phyloP scores from a whole-genome alignment of 2,888 invertebrate genomes.

The Coecobrya sp. region DNA sequence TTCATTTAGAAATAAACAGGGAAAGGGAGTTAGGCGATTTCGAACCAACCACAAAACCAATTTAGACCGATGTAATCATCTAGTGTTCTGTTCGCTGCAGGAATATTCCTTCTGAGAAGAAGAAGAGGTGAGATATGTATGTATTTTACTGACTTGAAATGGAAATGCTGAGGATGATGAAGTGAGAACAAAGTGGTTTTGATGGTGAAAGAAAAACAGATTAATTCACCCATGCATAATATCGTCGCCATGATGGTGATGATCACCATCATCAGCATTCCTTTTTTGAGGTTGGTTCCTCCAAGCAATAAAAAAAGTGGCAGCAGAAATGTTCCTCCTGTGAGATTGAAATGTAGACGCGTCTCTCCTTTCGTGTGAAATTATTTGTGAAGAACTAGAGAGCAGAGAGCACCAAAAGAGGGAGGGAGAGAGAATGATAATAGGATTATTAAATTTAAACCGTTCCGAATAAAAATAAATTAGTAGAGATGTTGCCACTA shows the following conservation, averaged over 20 bases:
- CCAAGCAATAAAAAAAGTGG: slow-evolving; percentile 9
- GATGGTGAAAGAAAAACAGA: slow-evolving; percentile 79
- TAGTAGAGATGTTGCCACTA: neutral
- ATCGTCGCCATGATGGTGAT: neutral
- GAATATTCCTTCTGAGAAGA: neutral
- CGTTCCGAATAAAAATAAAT: slow-evolving; percentile 17
- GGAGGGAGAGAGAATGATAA: slow-evolving; percentile 25
- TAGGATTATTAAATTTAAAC: slow-evolving; percentile 46
- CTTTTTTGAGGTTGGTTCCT: neutral
- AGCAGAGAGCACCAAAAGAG: neutral
- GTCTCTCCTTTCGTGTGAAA: neutral
- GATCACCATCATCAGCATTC: neutral
- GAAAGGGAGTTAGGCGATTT: too few species aligned
- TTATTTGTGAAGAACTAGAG: neutral
- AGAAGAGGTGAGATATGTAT: neutral
- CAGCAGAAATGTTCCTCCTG: neutral
- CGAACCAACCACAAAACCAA: too few species aligned
- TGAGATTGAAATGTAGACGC: neutral
- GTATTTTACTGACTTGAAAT: neutral
- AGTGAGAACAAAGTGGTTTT: slow-evolving; percentile 70
- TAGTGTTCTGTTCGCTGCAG: too few species aligned
- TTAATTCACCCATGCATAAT: slow-evolving; percentile 70
- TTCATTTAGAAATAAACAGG: too few species aligned
- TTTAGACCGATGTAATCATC: too few species aligned
- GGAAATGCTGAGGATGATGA: neutral